A percentile compares a stretch with the other conserved stretches of the same genome.
These are phyloP conservation scores for Entomobrya multifasciata DNA, from an alignment of 2,888 invertebrate genomes.

Conservation along the genomic window DNA sequence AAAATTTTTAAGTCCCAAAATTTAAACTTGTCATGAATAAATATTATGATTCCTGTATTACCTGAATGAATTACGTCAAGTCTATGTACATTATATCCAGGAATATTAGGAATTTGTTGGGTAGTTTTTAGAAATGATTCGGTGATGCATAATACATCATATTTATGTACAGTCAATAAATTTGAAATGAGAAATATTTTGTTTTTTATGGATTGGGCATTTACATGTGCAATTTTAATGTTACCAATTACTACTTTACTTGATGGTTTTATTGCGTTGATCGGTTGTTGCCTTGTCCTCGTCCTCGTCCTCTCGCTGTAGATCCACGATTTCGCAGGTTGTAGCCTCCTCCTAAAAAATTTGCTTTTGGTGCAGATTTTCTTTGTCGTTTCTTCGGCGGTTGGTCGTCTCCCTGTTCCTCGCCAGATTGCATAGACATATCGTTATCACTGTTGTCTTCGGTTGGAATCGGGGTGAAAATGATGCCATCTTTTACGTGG, in stretches of 20 bases:
- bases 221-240: constrained; percentile 35
- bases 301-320: no score
- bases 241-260: neutral
- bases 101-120: neutral
- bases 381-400: no score
- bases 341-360: no score
- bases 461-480: no score
- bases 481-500: neutral
- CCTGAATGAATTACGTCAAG: neutral
- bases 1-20: neutral
- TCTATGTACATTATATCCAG: constrained; percentile 8
- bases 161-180: constrained; percentile 2
- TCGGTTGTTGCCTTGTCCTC: no score
- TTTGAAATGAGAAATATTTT: neutral
- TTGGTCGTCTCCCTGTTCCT: no score
- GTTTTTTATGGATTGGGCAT: constrained; percentile 20
- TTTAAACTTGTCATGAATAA: constrained; percentile 20
- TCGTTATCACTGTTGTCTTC: no score
- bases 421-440: no score
- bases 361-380: no score
- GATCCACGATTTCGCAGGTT: no score
- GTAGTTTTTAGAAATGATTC: neutral
- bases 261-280: no score
- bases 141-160: neutral
- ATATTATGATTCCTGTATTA: neutral